Evolutionary conservation across 2,888 invertebrate species (phyloP), one percentile per base, ranked within the genome.

Genomic region (Platycheirus albimanus): DNA sequence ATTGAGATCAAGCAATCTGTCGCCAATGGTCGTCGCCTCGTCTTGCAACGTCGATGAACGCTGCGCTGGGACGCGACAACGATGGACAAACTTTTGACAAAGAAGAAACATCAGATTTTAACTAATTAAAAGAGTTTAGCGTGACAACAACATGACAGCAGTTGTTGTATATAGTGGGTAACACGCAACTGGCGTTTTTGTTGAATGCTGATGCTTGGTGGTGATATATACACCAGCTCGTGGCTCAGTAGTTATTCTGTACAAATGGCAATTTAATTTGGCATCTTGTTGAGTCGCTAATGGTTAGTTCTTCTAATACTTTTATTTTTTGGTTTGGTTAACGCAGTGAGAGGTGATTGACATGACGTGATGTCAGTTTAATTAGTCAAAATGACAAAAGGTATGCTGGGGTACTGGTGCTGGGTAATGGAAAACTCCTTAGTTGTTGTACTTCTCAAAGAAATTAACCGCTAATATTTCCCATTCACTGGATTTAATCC

Each of bases 1-100:
- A 83, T 74, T 83, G 78, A 71, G 83, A 83, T 78, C 83, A 83
- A 83, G 54, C 78, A 78, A 83, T 78, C 51, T 67, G 78, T 78
- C 78, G 77, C 67, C 81, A 61, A 11, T 33, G 45, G 49, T 24
- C 8, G 52, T 67, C 47, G 71, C 64, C 63, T 52, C 47, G 45
- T 61, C n/a, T n/a, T n/a, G n/a, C n/a, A n/a, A n/a, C n/a, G n/a
- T n/a, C n/a, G n/a, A n/a, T n/a, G n/a, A n/a, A n/a, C n/a, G n/a
- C n/a, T n/a, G n/a, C n/a, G n/a, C n/a, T n/a, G n/a, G n/a, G n/a
- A n/a, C n/a, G n/a, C 15, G 13, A 49, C 33, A 49, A 70, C 30
- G 17, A 52, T 38, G 63, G 10, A 3, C 7, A 43, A 15, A 30
- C 6, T 47, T 33, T 47, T 15, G 56, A 51, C 13, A 36, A 70